Base-by-base conservation (phyloP, 2,888 invertebrate genomes). In the Thymelicus lineola region DNA sequence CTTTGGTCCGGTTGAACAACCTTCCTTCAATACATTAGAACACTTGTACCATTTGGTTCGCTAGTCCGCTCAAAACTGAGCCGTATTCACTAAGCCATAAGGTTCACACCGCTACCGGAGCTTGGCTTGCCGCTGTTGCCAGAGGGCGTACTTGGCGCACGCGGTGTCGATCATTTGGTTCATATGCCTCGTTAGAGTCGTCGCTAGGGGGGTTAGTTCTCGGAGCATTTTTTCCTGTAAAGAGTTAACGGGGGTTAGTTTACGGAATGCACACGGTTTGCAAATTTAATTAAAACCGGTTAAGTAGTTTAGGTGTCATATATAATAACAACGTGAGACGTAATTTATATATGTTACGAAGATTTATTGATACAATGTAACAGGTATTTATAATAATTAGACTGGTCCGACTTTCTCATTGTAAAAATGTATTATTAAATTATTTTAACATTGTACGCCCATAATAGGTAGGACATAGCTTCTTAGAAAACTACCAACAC, bases 121-220 rank as follows among this genome's bases (percentile, higher is more conserved):
- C 82, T 95, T 96, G 38, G 93, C 88, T 55, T 92, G 93, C 71
- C 96, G 91, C 76, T 96, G 96, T 84, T 98, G 98, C 98, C 98
- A 98, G 62, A 96, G 94, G 57, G 95, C 96, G 91, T 96, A 98
- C 83, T 98, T 98, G 73, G 96, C 95, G 86, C 97, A 97, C 12
- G 98, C 98, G 0, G 97, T 96, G 83, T 97, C 96, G 76, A 99
- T 94, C 89, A 98, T 95, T 83, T 97, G 97, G 88, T 98, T 97
- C 83, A 98, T 94, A 86, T 99, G 98, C 86, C 95, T 96, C 7
- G 97, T 97, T 48, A 98, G 89, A 50, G 97, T 96, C 68, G 97
- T 96, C 73, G 97, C 97, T 75, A 97, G 87, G 0, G 97, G 97
- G 0, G 97, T 97, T 50, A 97, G 94, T 77, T 98, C 97, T 65